A percentile compares a stretch with the other conserved stretches of the same genome.
These are phyloP conservation scores for Spodoptera littoralis DNA, from an alignment of 2,888 invertebrate species.

Conservation along the genomic window DNA sequence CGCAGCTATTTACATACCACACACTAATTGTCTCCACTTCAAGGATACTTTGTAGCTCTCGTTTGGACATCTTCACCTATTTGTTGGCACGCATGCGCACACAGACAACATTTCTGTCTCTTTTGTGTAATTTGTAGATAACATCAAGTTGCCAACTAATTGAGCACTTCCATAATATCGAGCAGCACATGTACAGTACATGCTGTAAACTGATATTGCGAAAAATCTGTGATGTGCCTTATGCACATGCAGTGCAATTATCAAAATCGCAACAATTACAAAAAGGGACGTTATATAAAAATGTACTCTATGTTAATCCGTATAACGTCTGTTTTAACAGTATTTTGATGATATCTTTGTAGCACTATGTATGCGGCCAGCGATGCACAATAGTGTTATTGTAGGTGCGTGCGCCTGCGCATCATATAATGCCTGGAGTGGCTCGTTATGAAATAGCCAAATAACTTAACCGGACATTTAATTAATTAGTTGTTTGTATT, in stretches of 20 bases:
- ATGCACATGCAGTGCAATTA: not conserved
- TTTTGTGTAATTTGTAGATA: too few relatives aligned
- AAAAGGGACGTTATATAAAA: slow-evolving; percentile 4
- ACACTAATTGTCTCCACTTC: slow-evolving; percentile 39
- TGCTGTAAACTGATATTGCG: too few relatives aligned
- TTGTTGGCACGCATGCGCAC: slow-evolving; percentile 5
- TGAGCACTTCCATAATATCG: too few relatives aligned
- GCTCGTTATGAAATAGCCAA: not conserved
- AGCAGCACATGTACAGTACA: too few relatives aligned
- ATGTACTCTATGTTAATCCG: not conserved
- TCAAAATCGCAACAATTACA: not conserved
- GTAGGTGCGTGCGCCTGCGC: slow-evolving; percentile 17
- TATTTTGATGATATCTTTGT: slow-evolving; percentile 7
- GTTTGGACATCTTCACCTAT: slow-evolving; percentile 8
- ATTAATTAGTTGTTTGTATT: not conserved
- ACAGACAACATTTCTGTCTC: too few relatives aligned
- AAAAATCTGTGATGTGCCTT: too few relatives aligned
- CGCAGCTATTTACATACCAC: slow-evolving; percentile 33
- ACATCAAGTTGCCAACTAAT: too few relatives aligned
- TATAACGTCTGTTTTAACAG: slow-evolving; percentile 2
- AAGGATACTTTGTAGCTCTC: slow-evolving; percentile 33
- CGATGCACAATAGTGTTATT: slow-evolving; percentile 14
- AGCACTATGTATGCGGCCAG: not conserved
- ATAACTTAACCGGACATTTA: not conserved
- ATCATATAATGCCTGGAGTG: not conserved